Percentiles rank a stretch among this genome's conserved stretches.
Conservation (phyloP, 2,797 vertebrate genomes). For the Spinus olivaceus region DNA sequence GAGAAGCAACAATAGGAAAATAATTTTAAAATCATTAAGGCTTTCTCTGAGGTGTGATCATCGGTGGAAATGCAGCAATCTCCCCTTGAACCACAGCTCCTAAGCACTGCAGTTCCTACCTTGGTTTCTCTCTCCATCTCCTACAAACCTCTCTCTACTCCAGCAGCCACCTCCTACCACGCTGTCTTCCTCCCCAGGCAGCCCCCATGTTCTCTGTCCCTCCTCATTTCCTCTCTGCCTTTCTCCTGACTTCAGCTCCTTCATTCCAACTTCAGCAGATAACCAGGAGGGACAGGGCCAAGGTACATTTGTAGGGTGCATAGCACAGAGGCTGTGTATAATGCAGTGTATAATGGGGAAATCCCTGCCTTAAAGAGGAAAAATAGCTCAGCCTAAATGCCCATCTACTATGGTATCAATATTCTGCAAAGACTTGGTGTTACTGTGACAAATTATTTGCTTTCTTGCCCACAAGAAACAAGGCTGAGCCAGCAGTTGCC, state of each 20-base stretch:
- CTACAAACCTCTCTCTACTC: not conserved
- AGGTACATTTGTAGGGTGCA: not conserved
- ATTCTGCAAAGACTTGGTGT: not conserved
- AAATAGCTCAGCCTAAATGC: not conserved
- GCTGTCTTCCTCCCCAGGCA: accelerated
- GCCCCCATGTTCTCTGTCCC: not conserved
- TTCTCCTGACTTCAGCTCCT: not conserved
- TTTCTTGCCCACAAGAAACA: not conserved
- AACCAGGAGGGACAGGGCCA: not conserved
- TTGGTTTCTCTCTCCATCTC: not conserved
- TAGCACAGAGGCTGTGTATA: accelerated
- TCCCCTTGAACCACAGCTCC: not conserved
- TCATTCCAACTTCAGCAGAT: not conserved
- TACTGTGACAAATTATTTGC: not conserved
- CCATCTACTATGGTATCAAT: accelerated
- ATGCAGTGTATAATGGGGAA: not conserved
- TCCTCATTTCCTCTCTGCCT: not conserved
- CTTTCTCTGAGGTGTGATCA: not conserved
- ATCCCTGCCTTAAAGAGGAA: not conserved
- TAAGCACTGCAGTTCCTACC: accelerated
- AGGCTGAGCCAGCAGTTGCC: not conserved
- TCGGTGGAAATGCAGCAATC: not conserved
- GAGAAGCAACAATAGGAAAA: not conserved
- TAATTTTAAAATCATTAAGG: not conserved
- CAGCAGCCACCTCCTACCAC: not conserved